A percentile compares a stretch with the other conserved stretches of the same genome.
These are phyloP conservation scores for Phalangium opilio DNA, from an alignment of 2,888 invertebrate species.

Conservation along the genomic window DNA sequence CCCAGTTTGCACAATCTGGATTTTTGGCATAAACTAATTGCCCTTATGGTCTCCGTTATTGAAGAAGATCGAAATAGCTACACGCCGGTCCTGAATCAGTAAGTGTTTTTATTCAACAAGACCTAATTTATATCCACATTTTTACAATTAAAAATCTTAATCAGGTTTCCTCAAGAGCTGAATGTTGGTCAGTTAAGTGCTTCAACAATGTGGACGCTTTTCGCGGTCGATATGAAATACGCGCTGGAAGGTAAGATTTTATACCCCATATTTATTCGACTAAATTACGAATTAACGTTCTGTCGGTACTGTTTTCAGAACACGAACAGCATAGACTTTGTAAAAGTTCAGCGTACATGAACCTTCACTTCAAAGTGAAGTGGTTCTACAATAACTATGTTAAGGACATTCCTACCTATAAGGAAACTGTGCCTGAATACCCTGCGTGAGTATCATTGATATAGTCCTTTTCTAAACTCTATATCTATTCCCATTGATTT, in stretches of 20 bases:
- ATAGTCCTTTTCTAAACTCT: too few relatives aligned
- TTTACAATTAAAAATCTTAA: too few relatives aligned
- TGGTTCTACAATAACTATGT: constrained; percentile 97
- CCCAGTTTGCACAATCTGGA: constrained; percentile 71
- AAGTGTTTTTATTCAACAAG: too few relatives aligned
- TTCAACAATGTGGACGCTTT: constrained; percentile 92
- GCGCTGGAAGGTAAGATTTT: constrained; percentile 58
- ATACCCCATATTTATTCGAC: constrained; percentile 2
- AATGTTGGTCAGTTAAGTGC: constrained; percentile 97
- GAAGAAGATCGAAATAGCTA: constrained; percentile 98
- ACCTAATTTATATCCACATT: too few relatives aligned
- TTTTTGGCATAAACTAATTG: constrained; percentile 96
- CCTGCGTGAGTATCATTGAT: constrained; percentile 48
- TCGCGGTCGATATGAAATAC: constrained; percentile 93
- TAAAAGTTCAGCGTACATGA: constrained; percentile 99
- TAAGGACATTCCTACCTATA: constrained; percentile 90
- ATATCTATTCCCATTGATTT: too few relatives aligned
- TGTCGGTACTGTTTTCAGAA: constrained; percentile 39
- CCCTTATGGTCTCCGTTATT: constrained; percentile 91
- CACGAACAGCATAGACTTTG: constrained; percentile 90
- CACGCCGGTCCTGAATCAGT: constrained; percentile 90
- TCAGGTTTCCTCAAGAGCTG: constrained; percentile 81
- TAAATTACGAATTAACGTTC: neutral
- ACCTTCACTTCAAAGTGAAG: constrained; percentile 97
- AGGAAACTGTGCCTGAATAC: constrained; percentile 90